phyloP scores from a whole-genome alignment of 2,888 invertebrate genomes.

The Pachydiplax longipennis region DNA sequence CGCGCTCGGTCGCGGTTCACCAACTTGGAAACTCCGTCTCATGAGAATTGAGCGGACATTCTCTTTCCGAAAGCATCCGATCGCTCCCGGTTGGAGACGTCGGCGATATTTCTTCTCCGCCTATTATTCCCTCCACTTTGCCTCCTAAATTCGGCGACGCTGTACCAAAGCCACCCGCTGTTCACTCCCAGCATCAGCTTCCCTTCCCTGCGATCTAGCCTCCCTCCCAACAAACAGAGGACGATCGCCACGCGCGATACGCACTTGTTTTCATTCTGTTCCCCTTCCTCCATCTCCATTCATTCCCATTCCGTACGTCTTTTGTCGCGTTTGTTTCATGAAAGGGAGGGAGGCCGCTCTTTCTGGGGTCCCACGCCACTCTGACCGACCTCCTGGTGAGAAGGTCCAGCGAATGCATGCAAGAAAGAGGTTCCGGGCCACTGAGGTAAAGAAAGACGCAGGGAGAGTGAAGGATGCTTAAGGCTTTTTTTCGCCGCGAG shows the following conservation, averaged over 20 bases:
- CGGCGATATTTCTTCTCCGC: background rate
- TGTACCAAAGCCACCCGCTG: background rate
- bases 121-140: background rate
- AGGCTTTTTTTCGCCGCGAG: background rate
- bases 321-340: conserved; percentile 4
- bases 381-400: background rate
- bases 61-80: background rate
- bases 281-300: background rate
- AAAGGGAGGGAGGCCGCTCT: background rate
- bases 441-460: background rate
- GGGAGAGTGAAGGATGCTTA: background rate
- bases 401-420: background rate
- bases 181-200: background rate
- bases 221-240: background rate
- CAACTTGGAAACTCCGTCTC: no score
- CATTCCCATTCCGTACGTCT: conserved; percentile 9
- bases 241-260: conserved; percentile 39
- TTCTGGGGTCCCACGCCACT: conserved; percentile 19
- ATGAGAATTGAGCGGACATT: background rate
- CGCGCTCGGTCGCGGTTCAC: no score
- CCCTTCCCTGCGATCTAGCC: background rate
- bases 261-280: conserved; percentile 18
- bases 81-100: background rate
- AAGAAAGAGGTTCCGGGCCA: background rate
- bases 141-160: background rate